A percentile compares a stretch with the other conserved stretches of the same genome.
These are phyloP conservation scores for Scolopax rusticola DNA, from an alignment of 2,797 vertebrate species.

Conservation along the genomic window DNA sequence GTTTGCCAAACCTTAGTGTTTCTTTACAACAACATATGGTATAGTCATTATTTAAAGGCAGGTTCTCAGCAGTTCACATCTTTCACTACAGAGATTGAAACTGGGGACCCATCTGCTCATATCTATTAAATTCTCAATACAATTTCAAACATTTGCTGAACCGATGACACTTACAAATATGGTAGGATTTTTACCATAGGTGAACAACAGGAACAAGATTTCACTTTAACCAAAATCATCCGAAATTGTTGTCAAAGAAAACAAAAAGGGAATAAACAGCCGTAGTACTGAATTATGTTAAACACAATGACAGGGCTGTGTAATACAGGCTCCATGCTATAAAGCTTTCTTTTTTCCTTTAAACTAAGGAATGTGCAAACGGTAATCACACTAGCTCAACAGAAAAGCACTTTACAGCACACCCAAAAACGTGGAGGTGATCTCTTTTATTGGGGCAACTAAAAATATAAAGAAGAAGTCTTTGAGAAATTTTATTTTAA, in stretches of 20 bases:
- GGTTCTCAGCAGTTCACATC: constrained; percentile 51
- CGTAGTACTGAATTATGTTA: constrained; percentile 41
- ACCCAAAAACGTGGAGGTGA: constrained; percentile 36
- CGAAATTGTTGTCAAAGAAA: constrained; percentile 42
- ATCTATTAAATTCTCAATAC: constrained; percentile 51
- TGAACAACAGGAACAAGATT: constrained; percentile 43
- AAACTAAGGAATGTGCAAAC: constrained; percentile 52
- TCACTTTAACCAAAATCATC: constrained; percentile 46
- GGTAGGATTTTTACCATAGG: constrained; percentile 18
- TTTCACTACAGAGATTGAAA: constrained; percentile 52
- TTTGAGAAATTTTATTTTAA: constrained; percentile 72
- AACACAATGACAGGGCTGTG: constrained; percentile 59
- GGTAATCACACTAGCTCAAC: constrained; percentile 6
- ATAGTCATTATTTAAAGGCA: constrained; percentile 68
- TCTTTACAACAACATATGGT: constrained; percentile 69
- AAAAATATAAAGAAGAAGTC: constrained; percentile 59
- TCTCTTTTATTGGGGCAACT: constrained; percentile 59
- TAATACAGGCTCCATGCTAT: constrained; percentile 36
- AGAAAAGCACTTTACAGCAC: constrained; percentile 54
- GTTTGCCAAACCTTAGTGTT: constrained; percentile 27
- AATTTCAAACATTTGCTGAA: constrained; percentile 48
- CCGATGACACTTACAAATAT: constrained; percentile 26
- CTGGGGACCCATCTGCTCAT: constrained; percentile 56
- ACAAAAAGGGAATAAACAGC: constrained; percentile 63
- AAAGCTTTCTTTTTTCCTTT: constrained; percentile 51